A percentile compares a stretch with the other conserved stretches of the same genome.
These are phyloP conservation scores for Halictus ligatus DNA, from an alignment of 2,888 invertebrate species.

Conservation along the genomic window DNA sequence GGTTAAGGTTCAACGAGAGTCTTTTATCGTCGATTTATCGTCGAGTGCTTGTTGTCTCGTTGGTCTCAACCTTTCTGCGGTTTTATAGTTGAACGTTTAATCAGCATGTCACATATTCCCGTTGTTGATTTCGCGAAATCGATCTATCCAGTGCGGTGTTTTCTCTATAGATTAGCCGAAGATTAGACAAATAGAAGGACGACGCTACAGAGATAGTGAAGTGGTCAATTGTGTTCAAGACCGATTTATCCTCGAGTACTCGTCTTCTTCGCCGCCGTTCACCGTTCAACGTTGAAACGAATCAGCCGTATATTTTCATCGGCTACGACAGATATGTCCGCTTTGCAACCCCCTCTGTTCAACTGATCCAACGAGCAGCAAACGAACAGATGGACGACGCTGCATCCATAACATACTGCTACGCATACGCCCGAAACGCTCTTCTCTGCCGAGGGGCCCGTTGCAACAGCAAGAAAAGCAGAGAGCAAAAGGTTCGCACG, in stretches of 20 bases:
- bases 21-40: too few species aligned
- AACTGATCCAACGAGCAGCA: too few species aligned
- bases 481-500: background rate
- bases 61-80: too few species aligned
- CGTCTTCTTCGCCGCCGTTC: background rate
- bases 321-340: background rate
- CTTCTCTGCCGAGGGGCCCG: background rate
- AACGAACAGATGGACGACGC: background rate
- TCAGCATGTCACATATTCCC: background rate
- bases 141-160: too few species aligned
- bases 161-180: background rate
- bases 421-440: background rate
- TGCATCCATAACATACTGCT: background rate
- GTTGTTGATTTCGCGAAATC: background rate
- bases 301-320: background rate
- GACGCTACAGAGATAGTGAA: background rate
- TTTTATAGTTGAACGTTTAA: background rate
- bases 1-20: too few species aligned
- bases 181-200: too few species aligned
- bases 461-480: background rate
- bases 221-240: background rate
- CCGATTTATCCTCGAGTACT: background rate
- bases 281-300: background rate
- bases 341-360: background rate
- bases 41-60: background rate